Evolutionary conservation across 2,113 vertebrate genomes (phyloP), one percentile per base, ranked within the genome.

Genomic region (Typhlomys cinereus): DNA sequence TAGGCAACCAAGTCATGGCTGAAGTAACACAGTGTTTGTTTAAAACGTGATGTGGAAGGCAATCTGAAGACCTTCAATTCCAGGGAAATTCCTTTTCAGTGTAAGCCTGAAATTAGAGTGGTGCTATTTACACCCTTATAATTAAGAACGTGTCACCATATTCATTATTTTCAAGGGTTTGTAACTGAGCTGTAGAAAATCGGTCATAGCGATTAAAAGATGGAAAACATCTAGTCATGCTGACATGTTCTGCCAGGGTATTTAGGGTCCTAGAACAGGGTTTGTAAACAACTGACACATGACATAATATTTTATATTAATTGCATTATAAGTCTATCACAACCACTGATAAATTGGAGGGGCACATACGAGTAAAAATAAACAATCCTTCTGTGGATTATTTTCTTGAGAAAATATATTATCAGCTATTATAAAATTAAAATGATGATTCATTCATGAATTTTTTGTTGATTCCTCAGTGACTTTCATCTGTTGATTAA

Each of bases 1-100:
- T 98, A 96, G 98, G 98, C 97, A 99, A 98, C 98, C 96, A 97
- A 97, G 96, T 97, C 83, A 96, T 96, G 97, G 96, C 95, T 97
- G 96, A 98, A 98, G 97, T 95, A 67, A 95, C 89, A 90, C 96
- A 94, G 97, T 97, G 96, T 96, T 96, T 97, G 92, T 97, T 97
- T 97, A 91, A 70, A 96, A 98, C 93, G 95, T 98, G 98, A 97
- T 61, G 66, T 92, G 97, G 98, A 98, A 98, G 93, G 97, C 95
- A 98, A 98, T 97, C 96, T 96, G 95, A 95, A 52, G 73, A 67
- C 59, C 76, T 91, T 93, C 86, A 92, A 62, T 97, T 71, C 87
- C 29, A 21, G 93, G 91, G 90, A 95, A 95, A 95, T 91, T 91
- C 93, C 75, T 94, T 97, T 95, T 92, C 85, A 93, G 44, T 94